phyloP scores from a whole-genome alignment of 2,888 invertebrate genomes.

The Nysson spinosus region DNA sequence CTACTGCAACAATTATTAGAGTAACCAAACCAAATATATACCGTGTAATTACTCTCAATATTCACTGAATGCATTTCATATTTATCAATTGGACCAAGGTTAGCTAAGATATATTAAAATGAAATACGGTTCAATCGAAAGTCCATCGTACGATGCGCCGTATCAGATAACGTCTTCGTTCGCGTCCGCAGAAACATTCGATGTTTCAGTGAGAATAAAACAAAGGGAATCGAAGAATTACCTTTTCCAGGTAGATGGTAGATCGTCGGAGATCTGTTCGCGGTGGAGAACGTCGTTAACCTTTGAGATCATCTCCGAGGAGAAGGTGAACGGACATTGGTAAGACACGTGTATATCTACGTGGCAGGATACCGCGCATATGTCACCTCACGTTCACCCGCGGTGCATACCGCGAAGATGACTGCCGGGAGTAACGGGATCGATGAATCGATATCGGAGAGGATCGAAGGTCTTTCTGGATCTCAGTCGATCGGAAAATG shows the following conservation, averaged over 20 bases:
- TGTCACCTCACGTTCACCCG: slow-evolving; percentile 24
- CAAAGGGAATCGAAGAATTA: slow-evolving; percentile 28
- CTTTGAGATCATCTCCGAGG: slow-evolving; percentile 64
- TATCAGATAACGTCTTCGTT: no score
- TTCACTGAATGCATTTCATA: no score
- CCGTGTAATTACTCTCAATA: no score
- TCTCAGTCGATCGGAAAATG: slow-evolving; percentile 59
- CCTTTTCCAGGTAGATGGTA: slow-evolving; percentile 28
- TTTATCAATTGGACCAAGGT: no score
- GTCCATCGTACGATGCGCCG: no score
- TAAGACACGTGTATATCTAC: background rate
- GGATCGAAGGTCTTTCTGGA: slow-evolving; percentile 56
- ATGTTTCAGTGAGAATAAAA: slow-evolving; percentile 22
- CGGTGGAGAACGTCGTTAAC: slow-evolving; percentile 67
- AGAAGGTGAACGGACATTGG: slow-evolving; percentile 16
- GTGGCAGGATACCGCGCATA: slow-evolving; percentile 7
- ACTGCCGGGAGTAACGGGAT: slow-evolving; percentile 54
- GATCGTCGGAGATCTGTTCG: slow-evolving; percentile 13
- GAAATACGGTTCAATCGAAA: no score
- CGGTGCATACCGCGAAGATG: slow-evolving; percentile 49
- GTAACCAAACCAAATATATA: no score
- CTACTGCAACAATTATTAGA: no score
- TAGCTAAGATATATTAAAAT: no score
- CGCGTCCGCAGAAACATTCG: no score
- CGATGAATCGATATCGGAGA: slow-evolving; percentile 49